Evolutionary conservation across 1,140 invertebrate species (phyloP).

Genomic region (Brachionus rubens): DNA sequence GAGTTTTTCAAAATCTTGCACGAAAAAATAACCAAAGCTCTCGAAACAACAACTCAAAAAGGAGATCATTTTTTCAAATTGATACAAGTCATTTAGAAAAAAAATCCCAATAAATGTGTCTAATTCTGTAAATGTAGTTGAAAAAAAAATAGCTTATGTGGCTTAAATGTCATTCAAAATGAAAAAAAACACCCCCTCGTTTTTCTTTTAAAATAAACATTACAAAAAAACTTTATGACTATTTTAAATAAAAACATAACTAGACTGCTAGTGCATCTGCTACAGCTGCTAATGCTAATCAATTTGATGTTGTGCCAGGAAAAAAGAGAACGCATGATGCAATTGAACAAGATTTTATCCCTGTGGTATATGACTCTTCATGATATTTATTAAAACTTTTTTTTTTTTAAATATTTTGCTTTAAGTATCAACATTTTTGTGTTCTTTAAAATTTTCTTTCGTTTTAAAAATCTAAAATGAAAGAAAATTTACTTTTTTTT

Average conservation of each 20-base stretch:
- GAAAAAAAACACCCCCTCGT: too few species aligned
- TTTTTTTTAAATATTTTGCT: constrained; percentile 45
- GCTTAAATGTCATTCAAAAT: neutral
- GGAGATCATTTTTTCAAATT: neutral
- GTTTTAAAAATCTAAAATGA: too few species aligned
- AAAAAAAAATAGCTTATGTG: constrained; percentile 23
- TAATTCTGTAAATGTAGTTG: neutral
- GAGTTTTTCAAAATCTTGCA: constrained; percentile 4
- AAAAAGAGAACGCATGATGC: constrained; percentile 46
- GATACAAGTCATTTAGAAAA: too few species aligned
- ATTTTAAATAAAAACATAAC: neutral
- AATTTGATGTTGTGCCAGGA: constrained; percentile 45
- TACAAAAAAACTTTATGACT: neutral
- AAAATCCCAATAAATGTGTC: neutral
- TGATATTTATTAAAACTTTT: too few species aligned
- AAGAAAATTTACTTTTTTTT: neutral
- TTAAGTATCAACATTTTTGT: neutral
- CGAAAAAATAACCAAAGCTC: neutral
- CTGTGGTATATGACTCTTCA: constrained; percentile 42
- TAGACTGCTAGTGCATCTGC: constrained; percentile 46
- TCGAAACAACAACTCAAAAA: neutral
- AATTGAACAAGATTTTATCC: constrained; percentile 44
- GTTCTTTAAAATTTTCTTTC: neutral
- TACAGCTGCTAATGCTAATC: constrained; percentile 42
- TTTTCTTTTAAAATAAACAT: neutral